Evolutionary conservation across 2,113 vertebrate species (phyloP), one percentile per base, ranked within the genome.

Genomic region (Hippocampus comes): DNA sequence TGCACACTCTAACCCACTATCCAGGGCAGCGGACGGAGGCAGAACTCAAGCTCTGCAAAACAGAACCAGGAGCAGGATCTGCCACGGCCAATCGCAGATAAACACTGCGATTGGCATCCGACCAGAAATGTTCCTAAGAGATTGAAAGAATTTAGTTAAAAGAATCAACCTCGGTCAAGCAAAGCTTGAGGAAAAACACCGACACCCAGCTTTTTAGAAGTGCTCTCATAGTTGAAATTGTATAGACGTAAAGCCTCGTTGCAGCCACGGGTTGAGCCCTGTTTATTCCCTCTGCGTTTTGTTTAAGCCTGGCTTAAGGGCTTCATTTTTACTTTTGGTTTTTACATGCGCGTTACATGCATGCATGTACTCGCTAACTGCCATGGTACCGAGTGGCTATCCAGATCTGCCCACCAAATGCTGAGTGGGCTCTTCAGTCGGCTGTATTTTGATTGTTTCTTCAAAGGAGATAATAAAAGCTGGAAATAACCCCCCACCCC

Each of bases 1-100:
- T 81, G 76, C 82, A 80, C 79, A 74, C 84, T 75, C 71, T 86
- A 82, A 89, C 89, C 84, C 85, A 86, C 85, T 86, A 82, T 89
- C 80, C 83, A 80, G 51, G 21, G 70, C 79, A 84, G 84, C 83
- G 63, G 73, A 38, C 30, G 63, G 43, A 67, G 78, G 82, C 79
- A 76, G 76, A 74, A 70, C 75, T 80, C 75, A 63, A 82, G 72
- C 71, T 41, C 70, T 42, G 51, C 74, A 43, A 79, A 79, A 77
- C 79, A 74, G 70, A 79, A 77, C 73, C 75, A 30, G 77, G 64
- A 73, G 42, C 30, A 34, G 42, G 42, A 61, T 27, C 76, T 27
- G 70, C 74, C 69, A 30, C 5, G 57, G 57, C 74, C 74, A 81
- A 81, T 87, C 72, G 61, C n/a, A 77, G 73, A 79, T 66, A 25